Base-by-base conservation (phyloP, 2,113 vertebrate genomes). In the Oncorhynchus clarkii region DNA sequence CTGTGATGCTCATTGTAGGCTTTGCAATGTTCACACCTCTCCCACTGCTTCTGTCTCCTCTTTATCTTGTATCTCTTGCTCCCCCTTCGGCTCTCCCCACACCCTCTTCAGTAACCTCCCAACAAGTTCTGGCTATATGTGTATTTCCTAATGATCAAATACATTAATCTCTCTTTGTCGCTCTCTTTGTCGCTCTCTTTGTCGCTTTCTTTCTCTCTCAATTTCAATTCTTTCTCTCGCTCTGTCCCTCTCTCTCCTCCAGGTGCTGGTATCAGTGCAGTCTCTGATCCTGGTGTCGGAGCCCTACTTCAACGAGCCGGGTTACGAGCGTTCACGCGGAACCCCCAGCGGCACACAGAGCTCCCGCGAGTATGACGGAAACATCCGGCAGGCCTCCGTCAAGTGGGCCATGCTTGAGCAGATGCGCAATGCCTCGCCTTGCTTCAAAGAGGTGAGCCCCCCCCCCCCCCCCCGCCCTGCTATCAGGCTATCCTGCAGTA, bases 381-480 rank as follows among this genome's bases (percentile, higher is more conserved):
- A 99, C 86, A 99, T 99, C 82, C 93, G 98, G 8, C 98, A 99
- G 90, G 98, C 98, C 76, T 95, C 95, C 0, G 98, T 99, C 84
- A 99, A 99, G 85, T 99, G 98, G 98, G 98, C 97, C 80, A 99
- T 99, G 98, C 92, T 99, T 74, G 98, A 99, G 75, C 98, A 99
- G 94, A 96, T 99, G 88, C 92, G 98, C 86, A 99, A 97, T 79
- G 95, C 97, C 22, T 98, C 97, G 0, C 97, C 97, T 0, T 99
- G 98, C 90, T 99, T 99, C 93, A 99, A 97, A 92, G 98, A 99
- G 95, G 98, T 99, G 89, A 20, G 76, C 18, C 3, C 6, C 9
- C 20, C 20, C 9, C 18, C 14, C 62, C 39, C 20, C 9, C 18
- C 14, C 62, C 39, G 5, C 65, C 13, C 16, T 54, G 29, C 13